Evolutionary conservation across 2,113 vertebrate genomes (phyloP).

Genomic region (Picathartes gymnocephalus): DNA sequence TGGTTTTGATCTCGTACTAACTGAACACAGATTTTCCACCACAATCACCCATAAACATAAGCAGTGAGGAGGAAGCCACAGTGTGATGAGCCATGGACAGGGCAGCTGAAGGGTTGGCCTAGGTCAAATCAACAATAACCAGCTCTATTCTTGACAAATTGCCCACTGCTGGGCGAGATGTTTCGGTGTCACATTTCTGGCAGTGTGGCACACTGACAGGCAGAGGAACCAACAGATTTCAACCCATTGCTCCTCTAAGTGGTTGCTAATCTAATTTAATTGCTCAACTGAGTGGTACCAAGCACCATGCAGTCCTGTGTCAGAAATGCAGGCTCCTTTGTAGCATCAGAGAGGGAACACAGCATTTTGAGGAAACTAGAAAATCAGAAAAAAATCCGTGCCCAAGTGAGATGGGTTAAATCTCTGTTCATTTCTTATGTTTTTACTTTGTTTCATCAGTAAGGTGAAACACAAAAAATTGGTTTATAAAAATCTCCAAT

Average conservation of each 20-base stretch:
- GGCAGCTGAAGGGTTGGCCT: not conserved
- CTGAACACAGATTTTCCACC: not conserved
- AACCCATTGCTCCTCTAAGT: not conserved
- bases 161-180: not conserved
- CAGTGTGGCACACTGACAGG: not conserved
- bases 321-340: not conserved
- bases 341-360: not conserved
- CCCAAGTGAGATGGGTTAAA: not conserved
- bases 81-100: accelerated
- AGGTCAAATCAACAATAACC: not conserved
- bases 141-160: not conserved
- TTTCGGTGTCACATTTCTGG: not conserved
- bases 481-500: not conserved
- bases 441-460: not conserved
- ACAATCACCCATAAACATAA: not conserved
- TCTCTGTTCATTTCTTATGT: not conserved
- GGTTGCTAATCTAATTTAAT: not conserved
- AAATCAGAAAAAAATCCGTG: not conserved
- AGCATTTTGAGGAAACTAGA: not conserved
- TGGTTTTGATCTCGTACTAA: not conserved
- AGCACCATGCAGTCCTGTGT: not conserved
- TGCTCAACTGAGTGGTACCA: not conserved
- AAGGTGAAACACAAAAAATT: not conserved
- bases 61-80: not conserved
- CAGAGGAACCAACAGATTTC: not conserved